Conservation (phyloP, 2,113 vertebrate genomes). For the Neolamprologus caudopunctatus region DNA sequence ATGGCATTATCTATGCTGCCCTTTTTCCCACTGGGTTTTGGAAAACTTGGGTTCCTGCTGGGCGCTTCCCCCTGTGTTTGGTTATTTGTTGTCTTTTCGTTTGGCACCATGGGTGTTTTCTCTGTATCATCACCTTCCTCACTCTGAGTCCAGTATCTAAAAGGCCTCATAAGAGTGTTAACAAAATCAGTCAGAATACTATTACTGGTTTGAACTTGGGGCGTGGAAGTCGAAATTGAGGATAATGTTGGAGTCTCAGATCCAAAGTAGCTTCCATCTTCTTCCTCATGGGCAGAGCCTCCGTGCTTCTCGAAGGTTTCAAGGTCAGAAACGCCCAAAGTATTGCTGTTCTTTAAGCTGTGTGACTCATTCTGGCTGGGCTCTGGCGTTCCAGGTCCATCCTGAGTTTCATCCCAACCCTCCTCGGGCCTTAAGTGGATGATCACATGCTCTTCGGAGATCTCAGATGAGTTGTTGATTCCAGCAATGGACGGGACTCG, state of each 20-base stretch:
- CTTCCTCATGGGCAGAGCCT: constrained; percentile 61
- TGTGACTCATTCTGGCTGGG: neutral
- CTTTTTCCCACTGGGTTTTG: constrained; percentile 40
- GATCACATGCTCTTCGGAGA: constrained; percentile 69
- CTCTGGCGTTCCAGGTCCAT: neutral
- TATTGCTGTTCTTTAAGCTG: neutral
- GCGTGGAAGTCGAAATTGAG: constrained; percentile 25
- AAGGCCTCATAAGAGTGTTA: constrained; percentile 67
- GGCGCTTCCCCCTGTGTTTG: constrained; percentile 2
- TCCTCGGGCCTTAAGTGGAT: constrained; percentile 52
- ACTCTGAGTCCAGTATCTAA: constrained; percentile 51
- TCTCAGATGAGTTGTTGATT: constrained; percentile 61
- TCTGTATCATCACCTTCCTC: neutral
- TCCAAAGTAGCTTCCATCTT: neutral
- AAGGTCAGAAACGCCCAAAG: neutral
- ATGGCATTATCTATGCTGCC: constrained; percentile 60
- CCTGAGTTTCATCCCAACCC: constrained; percentile 19
- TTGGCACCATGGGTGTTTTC: neutral
- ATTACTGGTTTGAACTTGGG: constrained; percentile 49
- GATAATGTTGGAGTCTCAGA: constrained; percentile 9
- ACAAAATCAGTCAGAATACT: constrained; percentile 66
- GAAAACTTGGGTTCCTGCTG: constrained; percentile 24
- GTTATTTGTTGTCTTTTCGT: constrained; percentile 10
- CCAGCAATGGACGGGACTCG: constrained; percentile 36
- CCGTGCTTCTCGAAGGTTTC: constrained; percentile 43